phyloP scores from a whole-genome alignment of 2,113 vertebrate species.

The Daphoenositta chrysoptera region DNA sequence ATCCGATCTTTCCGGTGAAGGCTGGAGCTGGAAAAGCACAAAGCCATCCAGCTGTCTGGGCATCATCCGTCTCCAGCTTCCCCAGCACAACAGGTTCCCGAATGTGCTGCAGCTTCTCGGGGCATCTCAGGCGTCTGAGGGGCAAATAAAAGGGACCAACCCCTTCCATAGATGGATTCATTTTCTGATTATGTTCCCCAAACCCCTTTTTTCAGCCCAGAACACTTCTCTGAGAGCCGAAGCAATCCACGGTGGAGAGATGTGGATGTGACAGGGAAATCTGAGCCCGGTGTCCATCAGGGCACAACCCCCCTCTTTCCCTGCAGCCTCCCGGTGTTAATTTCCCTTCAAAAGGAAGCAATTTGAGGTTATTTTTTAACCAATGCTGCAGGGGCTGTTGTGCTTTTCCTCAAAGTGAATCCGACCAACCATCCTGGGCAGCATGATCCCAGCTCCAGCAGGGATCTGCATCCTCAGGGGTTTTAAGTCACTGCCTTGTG shows the following conservation, averaged over 20 bases:
- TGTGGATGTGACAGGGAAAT: background rate
- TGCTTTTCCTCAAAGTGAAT: background rate
- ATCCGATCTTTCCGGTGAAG: background rate
- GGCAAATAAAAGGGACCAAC: background rate
- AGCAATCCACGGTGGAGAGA: fast-evolving
- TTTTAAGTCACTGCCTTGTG: fast-evolving
- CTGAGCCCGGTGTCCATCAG: background rate
- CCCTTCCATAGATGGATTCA: background rate
- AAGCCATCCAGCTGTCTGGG: background rate
- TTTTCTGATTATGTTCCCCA: background rate
- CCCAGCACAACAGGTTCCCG: background rate
- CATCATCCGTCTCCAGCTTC: background rate
- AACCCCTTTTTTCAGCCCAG: background rate
- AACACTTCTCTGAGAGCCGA: background rate
- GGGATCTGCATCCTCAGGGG: background rate
- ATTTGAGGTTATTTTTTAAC: background rate
- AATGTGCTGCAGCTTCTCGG: fast-evolving
- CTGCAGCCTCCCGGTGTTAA: background rate
- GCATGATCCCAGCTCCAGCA: fast-evolving
- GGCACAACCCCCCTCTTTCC: background rate
- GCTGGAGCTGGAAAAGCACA: background rate
- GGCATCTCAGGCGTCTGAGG: background rate
- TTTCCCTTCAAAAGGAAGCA: background rate
- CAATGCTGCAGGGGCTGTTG: background rate
- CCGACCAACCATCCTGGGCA: fast-evolving